Evolutionary conservation across 92 coral and sea anemone genomes (phyloP), one percentile per base, ranked within the genome.

Genomic region (Epizoanthus illoricatus): DNA sequence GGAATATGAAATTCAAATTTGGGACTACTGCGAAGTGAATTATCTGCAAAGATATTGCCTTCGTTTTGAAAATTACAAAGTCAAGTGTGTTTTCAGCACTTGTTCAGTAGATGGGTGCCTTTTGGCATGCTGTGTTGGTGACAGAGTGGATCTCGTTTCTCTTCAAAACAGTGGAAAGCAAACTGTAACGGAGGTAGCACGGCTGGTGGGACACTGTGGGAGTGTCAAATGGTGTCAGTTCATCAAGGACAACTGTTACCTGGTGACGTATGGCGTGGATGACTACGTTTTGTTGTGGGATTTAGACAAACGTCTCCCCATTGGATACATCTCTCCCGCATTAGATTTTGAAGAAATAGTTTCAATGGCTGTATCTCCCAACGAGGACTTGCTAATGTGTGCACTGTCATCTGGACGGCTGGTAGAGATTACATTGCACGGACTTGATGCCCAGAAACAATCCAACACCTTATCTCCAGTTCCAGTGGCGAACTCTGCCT

Each of bases 181-280:
- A 45, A 45, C 52, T 45, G 52, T 0, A 45, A 9, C 0, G 52
- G 52, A 45, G 52, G 11, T 45, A 45, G 52, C 52, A 45, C 52
- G 10, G 52, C 9, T 45, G 1, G 52, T 45, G 1, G 65, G 65
- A 60, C 83, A 60, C 42, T 78, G 19, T 16, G 83, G 71, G 11
- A 0, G 65, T 60, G 67, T 78, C 33, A 21, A 78, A n/a, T 78
- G 18, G 62, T 78, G 83, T 60, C 49, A 39, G 1, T 78, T 78
- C 33, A 40, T 78, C 9, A 20, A 43, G 43, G 72, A 67, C 42
- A 78, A 60, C 21, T 52, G 69, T 28, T 78, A 78, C 39, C 52
- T 78, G 65, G 40, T 75, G 19, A 55, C 81, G 2, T 75, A 45
- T 45, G 52, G 11, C 0, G 9, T 45, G 52, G 52, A 45, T 45